Base-by-base conservation (phyloP, 1,140 invertebrate species). In the Drosophila chauvacae region DNA sequence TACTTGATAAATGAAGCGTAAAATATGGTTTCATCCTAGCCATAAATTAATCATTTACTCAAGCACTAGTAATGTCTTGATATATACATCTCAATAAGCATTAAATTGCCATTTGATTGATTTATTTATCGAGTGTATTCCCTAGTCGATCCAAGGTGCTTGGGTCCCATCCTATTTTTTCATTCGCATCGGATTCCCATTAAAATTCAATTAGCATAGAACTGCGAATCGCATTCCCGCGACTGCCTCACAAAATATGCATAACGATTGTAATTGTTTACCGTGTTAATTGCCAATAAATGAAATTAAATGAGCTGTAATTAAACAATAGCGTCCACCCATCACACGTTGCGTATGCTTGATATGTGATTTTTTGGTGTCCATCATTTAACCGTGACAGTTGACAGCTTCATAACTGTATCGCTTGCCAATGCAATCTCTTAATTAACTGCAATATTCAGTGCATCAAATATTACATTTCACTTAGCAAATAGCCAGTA, bases 161-260 rank as follows among this genome's bases (percentile, higher is more conserved):
- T 33, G 18, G 4, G 9, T 7, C 35, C 23, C 23, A 35, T 48
- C 9, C 26, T 55, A 7, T 20, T 64, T 41, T 50, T 28, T 26
- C 13, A 18, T 23, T 26, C 16, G n/a, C 45, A 41, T 50, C 18
- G 64, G 23, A 28, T 53, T 20, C 20, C 35, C 41, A 81, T 81
- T 76, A 50, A 80, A 75, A 65, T 35, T 74, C 75, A 69, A 82
- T 82, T 82, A 78, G 75, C 80, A 82, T 78, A 58, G 48, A 48
- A n/a, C 41, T 65, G 56, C 45, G 58, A 78, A 61, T 33, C 44
- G 58, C 23, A 47, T 26, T 41, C 14, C 30, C 50, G 42, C 48
- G 37, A 57, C 53, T 51, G n/a, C 30, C 26, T 11, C 68, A 50
- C 42, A 59, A 77, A 56, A 68, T 80, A 63, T 75, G 61, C 50